Evolutionary conservation across 2,888 invertebrate genomes (phyloP).

Genomic region (Hydrotaea diabolus): DNA sequence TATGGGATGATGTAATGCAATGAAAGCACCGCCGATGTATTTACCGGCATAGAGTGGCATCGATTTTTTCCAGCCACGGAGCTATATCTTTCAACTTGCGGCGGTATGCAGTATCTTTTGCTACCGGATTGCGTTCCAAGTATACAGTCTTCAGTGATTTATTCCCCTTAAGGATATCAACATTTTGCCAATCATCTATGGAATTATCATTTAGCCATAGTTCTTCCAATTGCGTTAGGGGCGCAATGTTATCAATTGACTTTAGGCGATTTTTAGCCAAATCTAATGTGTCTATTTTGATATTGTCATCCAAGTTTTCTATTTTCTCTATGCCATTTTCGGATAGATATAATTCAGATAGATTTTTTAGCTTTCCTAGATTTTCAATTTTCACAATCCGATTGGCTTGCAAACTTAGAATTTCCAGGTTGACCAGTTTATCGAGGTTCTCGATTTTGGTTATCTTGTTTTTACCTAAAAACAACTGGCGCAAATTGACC

Average conservation of each 20-base stretch:
- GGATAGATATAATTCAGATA: constrained; percentile 95
- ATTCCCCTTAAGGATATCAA: constrained; percentile 87
- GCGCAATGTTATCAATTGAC: constrained; percentile 88
- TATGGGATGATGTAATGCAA: background rate
- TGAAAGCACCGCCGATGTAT: constrained; percentile 1
- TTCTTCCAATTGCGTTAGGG: constrained; percentile 91
- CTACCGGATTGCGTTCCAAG: constrained; percentile 95
- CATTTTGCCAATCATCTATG: constrained; percentile 90
- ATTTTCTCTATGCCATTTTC: constrained; percentile 93
- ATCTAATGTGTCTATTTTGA: constrained; percentile 91
- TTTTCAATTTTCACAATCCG: constrained; percentile 93
- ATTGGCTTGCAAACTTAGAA: constrained; percentile 95
- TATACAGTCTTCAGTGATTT: constrained; percentile 91
- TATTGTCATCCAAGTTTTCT: constrained; percentile 88
- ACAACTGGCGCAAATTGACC: constrained; percentile 88
- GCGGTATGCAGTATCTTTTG: constrained; percentile 91
- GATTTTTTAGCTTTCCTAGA: constrained; percentile 86
- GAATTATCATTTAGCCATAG: constrained; percentile 98
- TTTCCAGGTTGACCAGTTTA: constrained; percentile 86
- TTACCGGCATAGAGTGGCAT: constrained; percentile 91
- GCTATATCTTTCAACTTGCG: constrained; percentile 93
- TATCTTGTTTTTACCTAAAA: constrained; percentile 97
- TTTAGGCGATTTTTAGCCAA: constrained; percentile 93
- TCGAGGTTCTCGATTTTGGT: constrained; percentile 91
- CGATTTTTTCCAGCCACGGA: constrained; percentile 93